A percentile compares a stretch with the other conserved stretches of the same genome.
Conservation (phyloP, 2,113 vertebrate genomes). For the Amblyornis subalaris region DNA sequence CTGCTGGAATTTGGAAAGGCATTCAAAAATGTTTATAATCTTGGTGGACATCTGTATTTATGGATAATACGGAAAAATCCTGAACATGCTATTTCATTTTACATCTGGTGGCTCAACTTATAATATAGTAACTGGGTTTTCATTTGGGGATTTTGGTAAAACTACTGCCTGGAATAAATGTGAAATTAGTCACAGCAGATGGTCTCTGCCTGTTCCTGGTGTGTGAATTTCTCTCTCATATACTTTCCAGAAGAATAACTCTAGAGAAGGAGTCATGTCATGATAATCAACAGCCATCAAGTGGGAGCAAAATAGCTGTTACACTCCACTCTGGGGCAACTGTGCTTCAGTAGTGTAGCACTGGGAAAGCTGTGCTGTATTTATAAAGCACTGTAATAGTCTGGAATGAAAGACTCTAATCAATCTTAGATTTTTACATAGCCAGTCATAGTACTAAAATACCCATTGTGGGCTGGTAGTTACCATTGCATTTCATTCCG, state of each 20-base stretch:
- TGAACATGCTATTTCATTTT: background rate
- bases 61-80: background rate
- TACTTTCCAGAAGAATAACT: background rate
- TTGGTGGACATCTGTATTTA: background rate
- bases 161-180: background rate
- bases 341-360: background rate
- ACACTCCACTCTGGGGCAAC: background rate
- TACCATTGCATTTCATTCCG: background rate
- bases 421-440: background rate
- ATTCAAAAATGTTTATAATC: background rate
- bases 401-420: background rate
- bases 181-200: slow-evolving; percentile 27
- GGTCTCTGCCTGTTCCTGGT: background rate
- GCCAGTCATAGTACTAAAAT: background rate
- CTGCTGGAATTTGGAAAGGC: background rate
- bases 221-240: background rate
- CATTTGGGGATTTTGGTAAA: background rate
- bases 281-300: background rate
- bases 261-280: background rate
- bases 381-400: background rate
- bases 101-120: background rate
- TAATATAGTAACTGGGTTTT: background rate
- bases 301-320: background rate
- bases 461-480: background rate
- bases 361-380: background rate